Conservation (phyloP, 2,888 invertebrate genomes). For the Phasia obesa region DNA sequence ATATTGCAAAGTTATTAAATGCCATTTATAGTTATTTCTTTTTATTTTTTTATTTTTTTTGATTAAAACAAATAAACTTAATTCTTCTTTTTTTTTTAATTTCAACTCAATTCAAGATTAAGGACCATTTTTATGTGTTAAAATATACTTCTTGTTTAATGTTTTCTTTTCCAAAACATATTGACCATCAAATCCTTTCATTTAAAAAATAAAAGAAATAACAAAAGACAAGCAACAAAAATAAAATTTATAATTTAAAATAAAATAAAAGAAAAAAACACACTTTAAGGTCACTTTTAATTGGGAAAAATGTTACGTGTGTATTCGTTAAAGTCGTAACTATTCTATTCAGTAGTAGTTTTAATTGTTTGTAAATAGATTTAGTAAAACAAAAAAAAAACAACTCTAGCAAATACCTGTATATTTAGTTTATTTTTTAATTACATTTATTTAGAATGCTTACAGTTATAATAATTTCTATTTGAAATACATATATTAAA, state of each 20-base stretch:
- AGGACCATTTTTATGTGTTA: constrained; percentile 44
- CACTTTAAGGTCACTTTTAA: constrained; percentile 82
- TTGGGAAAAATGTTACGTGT: constrained; percentile 81
- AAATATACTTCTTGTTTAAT: constrained; percentile 50
- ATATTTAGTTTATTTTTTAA: constrained; percentile 42
- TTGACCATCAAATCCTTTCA: constrained; percentile 70
- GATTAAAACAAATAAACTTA: constrained; percentile 9
- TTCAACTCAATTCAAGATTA: constrained; percentile 55
- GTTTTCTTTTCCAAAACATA: constrained; percentile 65
- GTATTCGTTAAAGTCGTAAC: constrained; percentile 57
- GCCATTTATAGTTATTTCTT: constrained; percentile 51
- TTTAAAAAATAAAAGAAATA: constrained; percentile 31
- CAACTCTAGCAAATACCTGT: constrained; percentile 30
- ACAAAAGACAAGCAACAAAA: constrained; percentile 73
- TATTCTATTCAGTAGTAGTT: constrained; percentile 59
- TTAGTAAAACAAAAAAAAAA: constrained; percentile 30
- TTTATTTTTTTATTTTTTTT: constrained; percentile 57
- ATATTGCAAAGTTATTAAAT: constrained; percentile 29
- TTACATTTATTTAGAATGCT: constrained; percentile 60
- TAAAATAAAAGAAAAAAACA: constrained; percentile 78
- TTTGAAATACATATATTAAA: constrained; percentile 24
- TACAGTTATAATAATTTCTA: constrained; percentile 31
- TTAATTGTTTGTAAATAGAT: constrained; percentile 63
- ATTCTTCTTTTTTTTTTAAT: constrained; percentile 39
- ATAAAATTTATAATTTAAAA: constrained; percentile 31